Base-by-base conservation (phyloP, 2,888 invertebrate genomes). In the Oxycera nigricornis region DNA sequence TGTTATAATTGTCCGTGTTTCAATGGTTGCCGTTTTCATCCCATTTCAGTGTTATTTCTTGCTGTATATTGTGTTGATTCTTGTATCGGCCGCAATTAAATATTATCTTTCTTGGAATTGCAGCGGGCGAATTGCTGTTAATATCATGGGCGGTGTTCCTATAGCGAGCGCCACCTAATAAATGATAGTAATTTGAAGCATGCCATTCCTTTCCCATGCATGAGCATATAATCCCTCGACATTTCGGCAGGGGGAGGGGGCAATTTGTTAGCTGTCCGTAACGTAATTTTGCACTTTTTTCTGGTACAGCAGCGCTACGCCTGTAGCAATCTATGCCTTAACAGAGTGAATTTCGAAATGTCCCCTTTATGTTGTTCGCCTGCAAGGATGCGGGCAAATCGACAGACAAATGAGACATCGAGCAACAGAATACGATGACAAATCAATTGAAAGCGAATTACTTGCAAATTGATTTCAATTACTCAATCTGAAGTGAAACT, bases 391-490 rank as follows among this genome's bases (percentile, higher is more conserved):
- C 17, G 14, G 11, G 2, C 28, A 6, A 7, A 26, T 9, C 24
- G 31, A 74, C 7, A 35, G 22, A 62, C 30, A 41, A n/a, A n/a
- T n/a, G n/a, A n/a, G n/a, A 24, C 57, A 28, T 24, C 26, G 59
- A n/a, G n/a, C 30, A 28, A 65, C 65, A 41, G 14, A 62, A 70
- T 55, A 31, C 67, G 59, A 73, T 61, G 73, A 57, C 73, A 73
- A 76, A 76, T 74, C 76, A 76, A 76, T 76, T 68, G 76, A 73
- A 74, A 62, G 62, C 41, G 73, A 76, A 76, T 76, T 74, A 74
- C 74, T 73, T 73, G 74, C 73, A 74, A 76, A 76, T 76, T 73
- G 76, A 50, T 73, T 76, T 74, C 74, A 76, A 74, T 76, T 76
- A 74, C 62, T 76, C 74, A 70, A 28, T 70, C 50, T 65, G 61